These are phyloP conservation scores for Lagopus leucura DNA, from an alignment of 2,113 vertebrate species.

Conservation along the genomic window DNA sequence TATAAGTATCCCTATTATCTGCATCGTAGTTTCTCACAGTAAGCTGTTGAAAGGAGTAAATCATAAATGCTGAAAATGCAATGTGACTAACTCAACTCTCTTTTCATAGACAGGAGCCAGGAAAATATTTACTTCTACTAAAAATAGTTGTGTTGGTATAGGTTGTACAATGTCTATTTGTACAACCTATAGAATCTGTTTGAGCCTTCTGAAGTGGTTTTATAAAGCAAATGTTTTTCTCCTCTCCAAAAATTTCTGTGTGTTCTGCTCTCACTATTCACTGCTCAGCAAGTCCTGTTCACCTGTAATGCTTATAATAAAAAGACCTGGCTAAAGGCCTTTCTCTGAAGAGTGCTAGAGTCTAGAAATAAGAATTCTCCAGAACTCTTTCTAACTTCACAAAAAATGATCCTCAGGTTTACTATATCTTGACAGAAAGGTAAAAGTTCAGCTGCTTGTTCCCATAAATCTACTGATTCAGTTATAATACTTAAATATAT, in stretches of 20 bases:
- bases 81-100: background rate
- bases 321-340: background rate
- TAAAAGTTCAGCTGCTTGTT: background rate
- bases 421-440: background rate
- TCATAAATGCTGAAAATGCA: background rate
- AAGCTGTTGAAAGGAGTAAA: background rate
- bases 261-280: background rate
- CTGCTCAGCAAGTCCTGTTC: background rate
- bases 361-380: background rate
- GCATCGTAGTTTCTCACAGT: background rate
- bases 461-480: background rate
- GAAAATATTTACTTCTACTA: background rate
- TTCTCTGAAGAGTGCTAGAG: background rate
- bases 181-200: background rate
- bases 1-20: background rate
- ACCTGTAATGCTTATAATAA: background rate
- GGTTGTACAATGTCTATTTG: background rate
- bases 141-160: background rate
- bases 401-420: background rate
- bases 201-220: background rate
- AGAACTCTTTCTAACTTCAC: background rate
- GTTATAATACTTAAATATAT: background rate
- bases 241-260: background rate
- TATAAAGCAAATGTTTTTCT: background rate
- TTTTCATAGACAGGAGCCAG: background rate